These are phyloP conservation scores for Drosophila helvetica DNA, from an alignment of 2,888 invertebrate species.

Conservation along the genomic window DNA sequence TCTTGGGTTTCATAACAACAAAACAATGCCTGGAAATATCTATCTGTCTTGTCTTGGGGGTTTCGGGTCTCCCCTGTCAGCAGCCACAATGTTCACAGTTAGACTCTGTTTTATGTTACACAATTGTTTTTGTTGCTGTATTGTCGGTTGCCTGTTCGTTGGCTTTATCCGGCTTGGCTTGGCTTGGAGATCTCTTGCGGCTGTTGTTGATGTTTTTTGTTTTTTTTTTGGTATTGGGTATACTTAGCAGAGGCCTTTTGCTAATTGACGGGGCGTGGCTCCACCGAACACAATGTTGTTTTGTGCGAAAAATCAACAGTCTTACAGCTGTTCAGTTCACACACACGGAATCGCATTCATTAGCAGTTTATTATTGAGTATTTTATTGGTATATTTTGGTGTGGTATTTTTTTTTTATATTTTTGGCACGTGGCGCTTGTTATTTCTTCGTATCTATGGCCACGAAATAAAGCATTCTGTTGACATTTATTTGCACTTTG, in stretches of 20 bases:
- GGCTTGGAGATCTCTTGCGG: constrained; percentile 27
- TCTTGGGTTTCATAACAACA: constrained; percentile 78
- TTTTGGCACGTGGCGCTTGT: constrained; percentile 2
- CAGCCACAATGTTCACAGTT: constrained; percentile 46
- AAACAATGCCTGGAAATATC: constrained; percentile 78
- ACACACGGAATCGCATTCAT: constrained; percentile 41
- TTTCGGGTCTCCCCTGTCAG: constrained; percentile 3
- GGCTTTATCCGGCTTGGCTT: constrained; percentile 32
- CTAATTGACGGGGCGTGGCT: constrained; percentile 69
- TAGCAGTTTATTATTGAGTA: constrained; percentile 35
- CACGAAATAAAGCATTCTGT: constrained; percentile 38
- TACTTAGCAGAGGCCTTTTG: constrained; percentile 23
- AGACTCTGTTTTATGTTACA: constrained; percentile 49
- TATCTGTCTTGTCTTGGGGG: constrained; percentile 46
- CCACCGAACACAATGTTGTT: constrained; percentile 42
- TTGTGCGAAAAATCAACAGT: constrained; percentile 63
- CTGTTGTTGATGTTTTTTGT: no score
- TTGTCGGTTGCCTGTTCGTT: constrained; percentile 25
- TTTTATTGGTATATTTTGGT: constrained; percentile 16
- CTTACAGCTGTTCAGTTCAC: constrained; percentile 58
- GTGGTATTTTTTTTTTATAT: neutral
- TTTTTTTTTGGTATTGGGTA: constrained; percentile 11
- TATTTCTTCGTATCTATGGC: neutral
- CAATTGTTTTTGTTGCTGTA: constrained; percentile 24
- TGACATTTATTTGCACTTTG: constrained; percentile 32